Base-by-base conservation (phyloP, 2,888 invertebrate genomes). In the Osmoderma eremita region DNA sequence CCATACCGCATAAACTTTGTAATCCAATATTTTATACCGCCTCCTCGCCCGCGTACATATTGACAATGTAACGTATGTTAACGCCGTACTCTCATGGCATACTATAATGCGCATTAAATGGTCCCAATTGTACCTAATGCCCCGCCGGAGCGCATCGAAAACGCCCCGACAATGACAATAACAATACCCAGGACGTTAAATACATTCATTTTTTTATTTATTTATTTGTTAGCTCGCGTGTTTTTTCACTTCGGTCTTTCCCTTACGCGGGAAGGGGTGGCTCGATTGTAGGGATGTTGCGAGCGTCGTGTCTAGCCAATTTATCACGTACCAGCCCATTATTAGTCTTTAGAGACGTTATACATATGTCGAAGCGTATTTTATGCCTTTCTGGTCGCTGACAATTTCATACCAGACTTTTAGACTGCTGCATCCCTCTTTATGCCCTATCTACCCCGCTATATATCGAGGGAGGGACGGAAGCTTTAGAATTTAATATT, bases 21-120 rank as follows among this genome's bases (percentile, higher is more conserved):
- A 56, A 56, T 56, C 56, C 56, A 56, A 56, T 56, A 56, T 56
- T 56, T 56, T 56, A 41, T 56, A 56, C 39, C 39, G 22, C 36
- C 53, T 6, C 12, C 48, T 6, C 13, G 30, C 39, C 56, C 41
- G 8, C 22, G 22, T 13, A 13, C 18, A 22, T 56, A 56, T 56
- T 56, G 56, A 56, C 56, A 41, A 56, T 56, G 12, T 41, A 13
- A 41, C 56, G 56, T 56, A 56, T 56, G 56, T 56, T 41, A 41
- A 20, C 56, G 41, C 56, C 56, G 22, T 22, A 56, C 56, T 18
- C 56, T 56, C 30, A n/a, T n/a, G 6, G 15, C 42, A 56, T n/a
- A n/a, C n/a, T n/a, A n/a, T 56, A 56, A 56, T 56, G 41, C 56
- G 20, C 39, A 56, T 56, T 41, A 56, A 56, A 56, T 41, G 41